Base-by-base conservation (phyloP, 1,140 invertebrate genomes). In the Macrobrachium rosenbergii region DNA sequence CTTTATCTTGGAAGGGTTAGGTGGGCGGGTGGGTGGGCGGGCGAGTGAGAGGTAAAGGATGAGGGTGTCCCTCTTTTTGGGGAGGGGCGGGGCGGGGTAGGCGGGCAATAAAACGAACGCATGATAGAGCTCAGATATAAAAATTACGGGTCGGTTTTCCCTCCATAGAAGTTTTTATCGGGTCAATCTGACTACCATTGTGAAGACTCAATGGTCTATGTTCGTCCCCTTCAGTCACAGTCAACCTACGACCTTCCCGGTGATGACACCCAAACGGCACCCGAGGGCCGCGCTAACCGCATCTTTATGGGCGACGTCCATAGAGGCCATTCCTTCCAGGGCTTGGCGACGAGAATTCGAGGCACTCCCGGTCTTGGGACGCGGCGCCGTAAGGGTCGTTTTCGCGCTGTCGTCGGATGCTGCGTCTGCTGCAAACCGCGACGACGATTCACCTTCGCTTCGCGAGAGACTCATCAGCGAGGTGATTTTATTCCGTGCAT, bases 141-240 rank as follows among this genome's bases (percentile, higher is more conserved):
- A 23, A 83, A 83, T 83, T 83, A 83, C 82, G 69, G 45, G 76
- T 78, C 76, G 52, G 76, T 78, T 78, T 58, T 78, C 76, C 76
- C 23, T 58, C 52, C 52, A 59, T 78, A 78, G 58, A 60, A 59
- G 76, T 58, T 78, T 78, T 78, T 59, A 78, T 78, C 45, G 76
- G 76, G 76, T 78, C 76, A 78, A 59, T 78, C 76, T 78, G 76
- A 78, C 76, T 78, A 78, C 52, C 69, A 72, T 72, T 72, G 69
- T 72, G 69, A 43, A 72, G 37, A 23, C 37, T 72, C 69, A 72
- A 72, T 72, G 69, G 76, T 78, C 45, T 23, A 59, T 78, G 45
- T 8, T 52, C 45, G 76, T 21, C 76, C 43, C 76, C 76, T 78
- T 59, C 76, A 78, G 45, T 72, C 69, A 16, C 23, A 23, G 69